Evolutionary conservation across 1,140 invertebrate genomes (phyloP).

Genomic region (Plutomurus gul): DNA sequence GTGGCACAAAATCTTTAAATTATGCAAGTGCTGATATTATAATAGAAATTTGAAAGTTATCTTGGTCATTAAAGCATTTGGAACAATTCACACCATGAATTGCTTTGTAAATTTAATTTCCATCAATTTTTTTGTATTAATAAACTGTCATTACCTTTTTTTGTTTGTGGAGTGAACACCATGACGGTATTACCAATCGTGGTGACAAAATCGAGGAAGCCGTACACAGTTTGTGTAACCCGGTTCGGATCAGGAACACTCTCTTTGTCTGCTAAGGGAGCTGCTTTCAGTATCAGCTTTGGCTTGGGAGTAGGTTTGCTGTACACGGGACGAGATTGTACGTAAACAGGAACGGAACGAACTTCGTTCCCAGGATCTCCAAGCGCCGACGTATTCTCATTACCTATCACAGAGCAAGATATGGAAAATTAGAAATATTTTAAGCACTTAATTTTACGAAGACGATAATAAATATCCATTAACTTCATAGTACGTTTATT

Average conservation of each 20-base stretch:
- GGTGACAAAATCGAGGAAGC: conserved; percentile 85
- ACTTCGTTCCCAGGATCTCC: conserved; percentile 45
- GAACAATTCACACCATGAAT: background rate
- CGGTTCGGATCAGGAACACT: conserved; percentile 54
- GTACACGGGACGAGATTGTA: conserved; percentile 50
- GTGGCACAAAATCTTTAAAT: background rate
- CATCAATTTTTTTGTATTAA: background rate
- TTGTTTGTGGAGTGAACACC: conserved; percentile 77
- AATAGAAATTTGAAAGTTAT: background rate
- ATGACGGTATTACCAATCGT: conserved; percentile 87
- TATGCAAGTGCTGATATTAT: background rate
- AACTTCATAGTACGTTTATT: too few species aligned
- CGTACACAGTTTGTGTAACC: conserved; percentile 79
- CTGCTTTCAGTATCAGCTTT: conserved; percentile 38
- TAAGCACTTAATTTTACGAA: too few species aligned
- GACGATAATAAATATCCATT: too few species aligned
- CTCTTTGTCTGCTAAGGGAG: background rate
- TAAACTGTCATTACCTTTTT: conserved; percentile 40
- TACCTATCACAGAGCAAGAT: background rate
- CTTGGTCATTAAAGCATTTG: background rate
- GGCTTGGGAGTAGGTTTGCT: conserved; percentile 50
- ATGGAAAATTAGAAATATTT: background rate
- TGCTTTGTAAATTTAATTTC: background rate
- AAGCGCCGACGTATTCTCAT: background rate
- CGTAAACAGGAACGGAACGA: conserved; percentile 37